Evolutionary conservation across 2,113 vertebrate species (phyloP).

Genomic region (Carollia perspicillata): DNA sequence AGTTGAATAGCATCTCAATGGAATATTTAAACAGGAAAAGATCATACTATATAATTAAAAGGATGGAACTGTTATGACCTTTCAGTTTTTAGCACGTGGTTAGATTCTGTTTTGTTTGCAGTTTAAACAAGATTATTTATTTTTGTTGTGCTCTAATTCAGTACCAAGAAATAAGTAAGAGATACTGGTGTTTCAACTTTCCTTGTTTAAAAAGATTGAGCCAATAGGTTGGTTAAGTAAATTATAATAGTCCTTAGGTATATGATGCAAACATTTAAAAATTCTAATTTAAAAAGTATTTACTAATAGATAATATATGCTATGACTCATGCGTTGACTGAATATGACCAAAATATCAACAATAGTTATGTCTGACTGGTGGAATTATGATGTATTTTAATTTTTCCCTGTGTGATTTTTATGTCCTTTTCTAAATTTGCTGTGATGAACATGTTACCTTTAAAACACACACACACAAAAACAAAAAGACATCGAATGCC

Average conservation of each 20-base stretch:
- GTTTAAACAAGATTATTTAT: background rate
- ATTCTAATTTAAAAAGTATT: constrained; percentile 11
- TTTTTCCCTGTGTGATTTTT: constrained; percentile 10
- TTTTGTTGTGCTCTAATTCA: constrained; percentile 14
- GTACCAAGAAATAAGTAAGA: constrained; percentile 24
- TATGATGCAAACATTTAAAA: background rate
- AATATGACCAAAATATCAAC: constrained; percentile 1
- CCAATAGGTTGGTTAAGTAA: constrained; percentile 29
- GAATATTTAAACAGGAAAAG: constrained; percentile 5
- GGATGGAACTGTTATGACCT: background rate
- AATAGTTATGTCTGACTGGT: background rate
- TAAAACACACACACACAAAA: background rate
- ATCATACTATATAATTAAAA: background rate
- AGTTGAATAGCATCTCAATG: background rate
- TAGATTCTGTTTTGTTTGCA: constrained; percentile 12
- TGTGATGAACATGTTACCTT: background rate
- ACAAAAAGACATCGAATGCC: background rate
- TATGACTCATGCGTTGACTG: background rate
- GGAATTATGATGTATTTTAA: constrained; percentile 19
- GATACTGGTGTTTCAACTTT: background rate
- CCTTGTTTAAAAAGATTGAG: background rate
- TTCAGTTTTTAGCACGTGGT: background rate
- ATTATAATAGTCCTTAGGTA: background rate
- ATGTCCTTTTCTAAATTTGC: constrained; percentile 4
- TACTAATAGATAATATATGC: constrained; percentile 9